A percentile compares a stretch with the other conserved stretches of the same genome.
phyloP scores from a whole-genome alignment of 1,140 invertebrate genomes.

The Bathynomus jamesi region DNA sequence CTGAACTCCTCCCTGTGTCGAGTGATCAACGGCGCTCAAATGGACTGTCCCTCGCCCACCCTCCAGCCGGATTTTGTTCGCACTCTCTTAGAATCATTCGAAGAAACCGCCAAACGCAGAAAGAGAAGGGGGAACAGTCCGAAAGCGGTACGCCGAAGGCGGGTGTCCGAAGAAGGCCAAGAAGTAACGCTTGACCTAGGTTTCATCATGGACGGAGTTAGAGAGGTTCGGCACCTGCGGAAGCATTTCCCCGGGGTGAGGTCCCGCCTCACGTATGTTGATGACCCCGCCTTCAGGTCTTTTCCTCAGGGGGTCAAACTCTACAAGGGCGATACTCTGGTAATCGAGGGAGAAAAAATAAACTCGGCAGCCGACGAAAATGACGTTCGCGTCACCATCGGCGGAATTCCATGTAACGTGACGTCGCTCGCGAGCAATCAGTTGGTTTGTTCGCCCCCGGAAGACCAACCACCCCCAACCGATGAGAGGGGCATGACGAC shows the following conservation, averaged over 20 bases:
- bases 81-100: slow-evolving; percentile 51
- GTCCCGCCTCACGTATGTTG: slow-evolving; percentile 74
- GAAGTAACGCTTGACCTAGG: slow-evolving; percentile 55
- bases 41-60: slow-evolving; percentile 90
- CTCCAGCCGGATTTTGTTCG: slow-evolving; percentile 51
- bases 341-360: slow-evolving; percentile 89
- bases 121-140: slow-evolving; percentile 62
- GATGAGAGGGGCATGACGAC: slow-evolving; percentile 74
- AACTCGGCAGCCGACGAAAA: slow-evolving; percentile 84
- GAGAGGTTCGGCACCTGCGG: slow-evolving; percentile 74
- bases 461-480: slow-evolving; percentile 70
- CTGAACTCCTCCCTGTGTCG: slow-evolving; percentile 53
- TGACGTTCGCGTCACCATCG: slow-evolving; percentile 89
- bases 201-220: slow-evolving; percentile 93
- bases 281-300: slow-evolving; percentile 82
- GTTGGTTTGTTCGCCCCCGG: slow-evolving; percentile 80
- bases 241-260: slow-evolving; percentile 72
- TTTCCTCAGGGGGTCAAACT: slow-evolving; percentile 63
- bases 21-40: slow-evolving; percentile 77
- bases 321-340: slow-evolving; percentile 88
- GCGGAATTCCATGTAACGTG: slow-evolving; percentile 77
- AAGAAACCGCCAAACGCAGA: slow-evolving; percentile 84
- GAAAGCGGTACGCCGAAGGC: slow-evolving; percentile 12
- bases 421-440: slow-evolving; percentile 82
- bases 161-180: slow-evolving; percentile 48